phyloP scores from a whole-genome alignment of 2,797 vertebrate species.

The Girardinus metallicus region DNA sequence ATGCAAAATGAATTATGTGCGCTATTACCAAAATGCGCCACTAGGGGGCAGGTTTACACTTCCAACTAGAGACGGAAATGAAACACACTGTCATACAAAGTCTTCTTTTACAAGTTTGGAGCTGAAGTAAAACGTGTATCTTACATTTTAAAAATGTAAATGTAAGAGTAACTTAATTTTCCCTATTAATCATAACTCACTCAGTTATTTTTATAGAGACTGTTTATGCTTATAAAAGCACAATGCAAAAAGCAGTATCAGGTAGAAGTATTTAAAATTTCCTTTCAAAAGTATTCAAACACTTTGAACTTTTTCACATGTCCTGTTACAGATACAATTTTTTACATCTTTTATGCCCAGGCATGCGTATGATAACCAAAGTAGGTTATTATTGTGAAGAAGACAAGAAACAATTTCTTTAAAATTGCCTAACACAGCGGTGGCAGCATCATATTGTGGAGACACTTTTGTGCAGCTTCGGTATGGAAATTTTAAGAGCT shows the following conservation, averaged over 20 bases:
- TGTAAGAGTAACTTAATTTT: not conserved
- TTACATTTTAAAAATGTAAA: not conserved
- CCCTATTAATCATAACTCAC: not conserved
- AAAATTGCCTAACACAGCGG: not conserved
- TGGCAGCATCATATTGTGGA: not conserved
- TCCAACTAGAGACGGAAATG: conserved; percentile 39
- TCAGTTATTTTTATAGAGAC: not conserved
- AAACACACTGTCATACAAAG: conserved; percentile 27
- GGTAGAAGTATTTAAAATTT: not conserved
- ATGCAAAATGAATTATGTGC: conserved; percentile 14
- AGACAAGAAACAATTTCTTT: not conserved
- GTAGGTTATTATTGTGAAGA: not conserved
- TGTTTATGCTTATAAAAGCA: not conserved
- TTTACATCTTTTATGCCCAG: not conserved
- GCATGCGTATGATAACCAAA: not conserved
- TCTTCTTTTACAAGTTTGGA: not conserved
- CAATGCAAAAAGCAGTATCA: not conserved
- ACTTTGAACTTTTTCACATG: not conserved
- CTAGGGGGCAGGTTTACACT: conserved; percentile 64
- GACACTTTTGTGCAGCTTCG: not conserved
- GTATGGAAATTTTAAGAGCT: not conserved
- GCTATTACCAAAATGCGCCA: conserved; percentile 36
- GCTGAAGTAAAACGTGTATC: not conserved
- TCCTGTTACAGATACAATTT: not conserved
- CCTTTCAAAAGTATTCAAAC: too few relatives aligned